These are phyloP conservation scores for Siniperca chuatsi DNA, from an alignment of 2,113 vertebrate genomes.

Conservation along the genomic window DNA sequence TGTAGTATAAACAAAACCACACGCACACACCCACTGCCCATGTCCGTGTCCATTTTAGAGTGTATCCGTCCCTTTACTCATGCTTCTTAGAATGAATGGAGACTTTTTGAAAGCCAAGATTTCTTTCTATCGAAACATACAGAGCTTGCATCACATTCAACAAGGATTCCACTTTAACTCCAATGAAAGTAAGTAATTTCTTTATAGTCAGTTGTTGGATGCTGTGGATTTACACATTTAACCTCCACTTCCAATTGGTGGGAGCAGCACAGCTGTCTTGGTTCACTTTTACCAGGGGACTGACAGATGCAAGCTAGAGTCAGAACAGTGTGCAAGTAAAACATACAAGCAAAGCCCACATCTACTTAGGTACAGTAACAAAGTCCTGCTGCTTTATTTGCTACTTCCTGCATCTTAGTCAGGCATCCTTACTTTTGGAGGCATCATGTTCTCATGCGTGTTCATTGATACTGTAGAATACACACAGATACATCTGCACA, in stretches of 20 bases:
- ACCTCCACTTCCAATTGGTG: not conserved
- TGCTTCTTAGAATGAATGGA: not conserved
- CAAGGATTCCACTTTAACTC: not conserved
- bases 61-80: too few relatives aligned
- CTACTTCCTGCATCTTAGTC: constrained; percentile 1
- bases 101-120: not conserved
- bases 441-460: constrained; percentile 12
- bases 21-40: not conserved
- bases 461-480: constrained; percentile 59
- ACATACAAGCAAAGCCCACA: not conserved
- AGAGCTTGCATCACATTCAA: not conserved
- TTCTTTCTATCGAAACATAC: not conserved
- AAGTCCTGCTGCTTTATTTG: not conserved
- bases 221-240: not conserved
- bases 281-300: not conserved
- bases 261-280: constrained; percentile 4
- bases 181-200: not conserved
- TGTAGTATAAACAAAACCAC: not conserved
- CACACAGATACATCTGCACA: constrained; percentile 54
- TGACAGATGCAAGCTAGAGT: constrained; percentile 6
- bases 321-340: not conserved
- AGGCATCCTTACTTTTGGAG: not conserved
- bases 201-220: not conserved
- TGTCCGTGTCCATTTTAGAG: too few relatives aligned
- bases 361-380: not conserved